These are phyloP conservation scores for Heliangelus exortis DNA, from an alignment of 2,797 vertebrate species.

Conservation along the genomic window DNA sequence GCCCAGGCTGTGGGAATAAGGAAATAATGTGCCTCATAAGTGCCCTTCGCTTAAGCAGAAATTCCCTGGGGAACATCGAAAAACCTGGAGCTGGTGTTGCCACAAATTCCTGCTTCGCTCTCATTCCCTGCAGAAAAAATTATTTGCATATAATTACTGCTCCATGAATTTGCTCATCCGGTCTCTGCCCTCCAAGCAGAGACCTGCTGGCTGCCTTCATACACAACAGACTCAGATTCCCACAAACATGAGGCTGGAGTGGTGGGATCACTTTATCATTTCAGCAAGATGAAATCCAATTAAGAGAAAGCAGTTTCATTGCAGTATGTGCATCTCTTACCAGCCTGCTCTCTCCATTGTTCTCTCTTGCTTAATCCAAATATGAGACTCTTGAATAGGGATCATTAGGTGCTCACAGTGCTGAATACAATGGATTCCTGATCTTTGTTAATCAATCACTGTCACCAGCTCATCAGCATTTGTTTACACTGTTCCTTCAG, in stretches of 20 bases:
- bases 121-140: conserved; percentile 3
- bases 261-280: background rate
- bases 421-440: background rate
- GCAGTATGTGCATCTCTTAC: background rate
- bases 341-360: background rate
- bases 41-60: background rate
- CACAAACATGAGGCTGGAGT: background rate
- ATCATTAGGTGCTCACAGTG: background rate
- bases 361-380: background rate
- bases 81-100: background rate
- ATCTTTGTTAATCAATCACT: background rate
- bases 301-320: background rate
- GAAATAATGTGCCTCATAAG: background rate
- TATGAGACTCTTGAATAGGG: fast-evolving
- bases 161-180: background rate
- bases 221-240: background rate
- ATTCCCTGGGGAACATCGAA: background rate
- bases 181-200: background rate
- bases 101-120: background rate
- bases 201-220: background rate
- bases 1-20: background rate
- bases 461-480: background rate
- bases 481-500: background rate
- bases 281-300: background rate
- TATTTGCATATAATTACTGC: background rate